Evolutionary conservation across 2,888 invertebrate genomes (phyloP), one percentile per base, ranked within the genome.

Genomic region (Apamea crenata): DNA sequence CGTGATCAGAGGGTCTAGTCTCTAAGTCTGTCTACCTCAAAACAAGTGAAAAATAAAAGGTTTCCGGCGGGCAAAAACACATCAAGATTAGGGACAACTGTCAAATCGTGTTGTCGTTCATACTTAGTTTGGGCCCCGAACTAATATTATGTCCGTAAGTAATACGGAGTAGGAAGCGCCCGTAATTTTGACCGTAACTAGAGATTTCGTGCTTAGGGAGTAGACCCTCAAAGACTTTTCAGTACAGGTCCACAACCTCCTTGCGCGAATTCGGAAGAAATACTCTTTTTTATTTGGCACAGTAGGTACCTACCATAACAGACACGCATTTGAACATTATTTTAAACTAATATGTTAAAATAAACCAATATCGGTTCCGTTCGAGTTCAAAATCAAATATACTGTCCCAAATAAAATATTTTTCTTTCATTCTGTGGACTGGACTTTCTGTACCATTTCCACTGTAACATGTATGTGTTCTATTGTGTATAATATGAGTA

Each of bases 401-500:
- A 16, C 14, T 25, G 25, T 56, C 3, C 25, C 56, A 56, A 25
- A 12, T 56, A 53, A 53, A 53, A 25, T 21, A 25, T 56, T 25
- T 56, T 36, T 56, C 25, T 12, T 56, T 10, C 25, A 36, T 63
- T 18, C 1, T 44, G 21, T 47, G 40, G 1, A 63, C 1, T 73
- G 12, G 40, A 36, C 40, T 40, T 78, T 69, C 72, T 85, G 67
- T 32, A 47, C 47, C 18, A 14, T 7, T 47, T 8, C 40, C 65
- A 50, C n/a, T 6, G 21, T 74, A 74, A 16, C 47, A 47, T 53
- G 14, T 25, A 25, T 59, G 29, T 77, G 61, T 47, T 29, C 61
- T 16, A 12, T 47, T 56, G 47, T 44, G 29, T 65, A 32, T 36
- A 50, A 56, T 70, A 53, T 72, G 70, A 74, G 82, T 86, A 77